Percentiles rank a stretch among this genome's conserved stretches.
Evolutionary conservation across 2,797 vertebrate genomes (phyloP).

Genomic region (Gymnothorax javanicus): DNA sequence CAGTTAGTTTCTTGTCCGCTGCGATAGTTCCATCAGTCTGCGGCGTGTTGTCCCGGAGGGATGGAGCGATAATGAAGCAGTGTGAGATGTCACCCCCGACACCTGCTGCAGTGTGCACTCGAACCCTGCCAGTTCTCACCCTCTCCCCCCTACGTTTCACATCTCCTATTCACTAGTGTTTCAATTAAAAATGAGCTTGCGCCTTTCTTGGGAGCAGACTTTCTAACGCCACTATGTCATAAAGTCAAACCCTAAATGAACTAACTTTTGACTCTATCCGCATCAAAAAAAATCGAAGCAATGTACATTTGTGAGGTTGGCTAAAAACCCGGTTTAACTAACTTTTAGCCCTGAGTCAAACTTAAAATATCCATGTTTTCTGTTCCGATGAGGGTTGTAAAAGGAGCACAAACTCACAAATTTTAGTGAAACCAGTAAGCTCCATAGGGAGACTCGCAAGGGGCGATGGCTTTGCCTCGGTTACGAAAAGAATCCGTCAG

Average conservation of each 20-base stretch:
- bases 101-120: neutral
- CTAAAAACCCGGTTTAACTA: neutral
- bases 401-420: neutral
- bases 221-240: neutral
- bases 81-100: slow-evolving; percentile 17
- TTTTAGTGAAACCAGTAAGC: neutral
- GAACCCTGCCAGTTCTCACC: neutral
- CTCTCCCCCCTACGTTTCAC: neutral
- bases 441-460: neutral
- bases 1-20: slow-evolving; percentile 40
- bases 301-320: neutral
- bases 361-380: neutral
- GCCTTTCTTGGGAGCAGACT: neutral
- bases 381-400: too few species aligned
- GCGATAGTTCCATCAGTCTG: neutral
- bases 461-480: too few species aligned
- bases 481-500: neutral
- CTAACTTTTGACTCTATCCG: too few species aligned
- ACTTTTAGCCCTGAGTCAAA: too few species aligned
- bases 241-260: neutral
- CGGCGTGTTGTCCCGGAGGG: slow-evolving; percentile 37
- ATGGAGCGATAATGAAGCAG: slow-evolving; percentile 26
- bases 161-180: neutral
- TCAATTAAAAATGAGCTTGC: neutral
- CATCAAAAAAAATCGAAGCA: neutral